Evolutionary conservation across 92 coral and sea anemone species (phyloP).

Genomic region (Meandrina meandrites): DNA sequence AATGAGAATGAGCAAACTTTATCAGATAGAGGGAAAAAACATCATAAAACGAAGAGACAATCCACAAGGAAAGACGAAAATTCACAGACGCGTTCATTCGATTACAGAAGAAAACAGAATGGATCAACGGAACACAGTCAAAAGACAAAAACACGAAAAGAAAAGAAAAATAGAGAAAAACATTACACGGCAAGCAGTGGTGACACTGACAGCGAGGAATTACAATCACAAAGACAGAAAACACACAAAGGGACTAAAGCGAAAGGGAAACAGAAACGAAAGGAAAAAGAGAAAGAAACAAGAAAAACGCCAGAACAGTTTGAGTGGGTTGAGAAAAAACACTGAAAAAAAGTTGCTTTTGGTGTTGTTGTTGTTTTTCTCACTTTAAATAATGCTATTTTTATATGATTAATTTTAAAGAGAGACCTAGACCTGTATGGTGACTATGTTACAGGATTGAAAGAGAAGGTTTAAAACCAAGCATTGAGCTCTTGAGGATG

Average conservation of each 20-base stretch:
- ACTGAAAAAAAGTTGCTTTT: background rate
- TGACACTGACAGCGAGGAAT: slow-evolving; percentile 5
- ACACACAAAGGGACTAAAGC: background rate
- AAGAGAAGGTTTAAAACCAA: too few relatives aligned
- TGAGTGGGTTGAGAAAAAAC: background rate
- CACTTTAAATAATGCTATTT: background rate
- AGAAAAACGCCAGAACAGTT: background rate
- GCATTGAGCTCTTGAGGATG: too few relatives aligned
- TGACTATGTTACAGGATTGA: too few relatives aligned
- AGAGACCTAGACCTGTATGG: too few relatives aligned
- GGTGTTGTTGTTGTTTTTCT: too few relatives aligned
- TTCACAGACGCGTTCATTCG: background rate
- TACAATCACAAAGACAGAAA: slow-evolving; percentile 14
- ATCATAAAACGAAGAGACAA: slow-evolving; percentile 15
- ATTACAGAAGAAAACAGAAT: background rate
- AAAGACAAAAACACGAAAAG: background rate
- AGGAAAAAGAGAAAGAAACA: background rate
- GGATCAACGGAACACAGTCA: background rate
- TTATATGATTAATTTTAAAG: too few relatives aligned
- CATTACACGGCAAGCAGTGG: background rate
- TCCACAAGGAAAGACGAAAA: background rate
- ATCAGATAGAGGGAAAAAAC: background rate
- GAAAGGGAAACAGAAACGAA: background rate
- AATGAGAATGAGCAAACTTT: background rate
- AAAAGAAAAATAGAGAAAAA: background rate